Conservation (phyloP, 2,888 invertebrate species). For the Alloscopus bannaensis region DNA sequence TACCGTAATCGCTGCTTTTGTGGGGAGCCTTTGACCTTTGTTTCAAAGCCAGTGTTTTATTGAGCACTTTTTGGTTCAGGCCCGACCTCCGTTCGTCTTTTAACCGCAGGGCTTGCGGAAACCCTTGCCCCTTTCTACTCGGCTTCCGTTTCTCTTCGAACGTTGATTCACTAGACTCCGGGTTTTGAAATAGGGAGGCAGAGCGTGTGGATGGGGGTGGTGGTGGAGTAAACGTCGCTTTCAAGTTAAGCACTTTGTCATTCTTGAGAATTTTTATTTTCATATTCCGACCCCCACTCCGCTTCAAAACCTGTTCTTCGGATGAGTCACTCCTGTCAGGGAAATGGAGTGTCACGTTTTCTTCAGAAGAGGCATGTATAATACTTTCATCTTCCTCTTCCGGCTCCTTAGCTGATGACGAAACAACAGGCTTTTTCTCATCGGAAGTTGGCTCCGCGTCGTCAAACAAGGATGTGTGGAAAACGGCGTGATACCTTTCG, state of each 20-base stretch:
- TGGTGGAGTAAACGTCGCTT: conserved; percentile 36
- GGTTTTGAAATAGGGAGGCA: not conserved
- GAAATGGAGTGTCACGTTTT: not conserved
- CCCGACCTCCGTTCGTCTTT: not conserved
- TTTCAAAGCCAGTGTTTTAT: conserved; percentile 4
- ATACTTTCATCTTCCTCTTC: conserved; percentile 20
- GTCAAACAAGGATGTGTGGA: conserved; percentile 12
- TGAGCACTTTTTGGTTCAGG: not conserved
- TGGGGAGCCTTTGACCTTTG: not conserved
- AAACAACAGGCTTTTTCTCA: no score
- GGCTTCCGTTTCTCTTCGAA: not conserved
- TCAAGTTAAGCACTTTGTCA: conserved; percentile 40
- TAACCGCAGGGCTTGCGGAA: not conserved
- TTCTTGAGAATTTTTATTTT: conserved; percentile 38
- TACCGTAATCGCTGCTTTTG: conserved; percentile 18
- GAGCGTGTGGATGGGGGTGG: not conserved
- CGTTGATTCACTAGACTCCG: not conserved
- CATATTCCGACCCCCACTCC: conserved; percentile 18
- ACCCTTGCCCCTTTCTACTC: not conserved
- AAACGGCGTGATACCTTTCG: conserved; percentile 8
- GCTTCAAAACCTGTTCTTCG: conserved; percentile 6
- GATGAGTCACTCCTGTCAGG: conserved; percentile 31
- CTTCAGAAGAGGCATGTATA: not conserved
- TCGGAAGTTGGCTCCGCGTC: not conserved
- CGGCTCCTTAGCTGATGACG: not conserved